phyloP scores from a whole-genome alignment of 2,113 vertebrate species.

The Laterallus jamaicensis region DNA sequence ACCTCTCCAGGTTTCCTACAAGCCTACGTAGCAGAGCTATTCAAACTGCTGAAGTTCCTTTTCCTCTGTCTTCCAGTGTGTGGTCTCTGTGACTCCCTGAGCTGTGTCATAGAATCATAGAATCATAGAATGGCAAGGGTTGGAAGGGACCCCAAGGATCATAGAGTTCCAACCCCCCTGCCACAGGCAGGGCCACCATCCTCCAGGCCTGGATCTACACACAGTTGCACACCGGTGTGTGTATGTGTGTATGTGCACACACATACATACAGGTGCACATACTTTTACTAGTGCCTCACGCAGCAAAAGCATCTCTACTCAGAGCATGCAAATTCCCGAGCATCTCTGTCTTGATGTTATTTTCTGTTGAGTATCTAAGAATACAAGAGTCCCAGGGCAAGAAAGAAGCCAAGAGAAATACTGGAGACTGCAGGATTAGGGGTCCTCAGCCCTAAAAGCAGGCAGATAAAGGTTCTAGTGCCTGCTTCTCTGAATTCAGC shows the following conservation, averaged over 20 bases:
- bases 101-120: not conserved
- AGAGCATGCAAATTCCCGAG: not conserved
- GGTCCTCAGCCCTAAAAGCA: not conserved
- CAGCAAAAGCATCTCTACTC: not conserved
- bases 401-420: not conserved
- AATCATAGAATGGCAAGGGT: no score
- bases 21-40: not conserved
- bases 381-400: not conserved
- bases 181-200: no score
- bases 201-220: no score
- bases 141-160: no score
- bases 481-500: not conserved
- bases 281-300: not conserved
- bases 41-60: not conserved
- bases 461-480: not conserved
- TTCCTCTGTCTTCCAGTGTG: not conserved
- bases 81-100: not conserved
- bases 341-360: not conserved
- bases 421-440: not conserved
- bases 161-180: no score
- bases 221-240: no score
- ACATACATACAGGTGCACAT: not conserved
- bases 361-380: not conserved
- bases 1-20: not conserved
- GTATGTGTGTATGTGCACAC: rapidly evolving